Conservation (phyloP, 2,888 invertebrate genomes). For the Scaptodrosophila latifasciaeformis region DNA sequence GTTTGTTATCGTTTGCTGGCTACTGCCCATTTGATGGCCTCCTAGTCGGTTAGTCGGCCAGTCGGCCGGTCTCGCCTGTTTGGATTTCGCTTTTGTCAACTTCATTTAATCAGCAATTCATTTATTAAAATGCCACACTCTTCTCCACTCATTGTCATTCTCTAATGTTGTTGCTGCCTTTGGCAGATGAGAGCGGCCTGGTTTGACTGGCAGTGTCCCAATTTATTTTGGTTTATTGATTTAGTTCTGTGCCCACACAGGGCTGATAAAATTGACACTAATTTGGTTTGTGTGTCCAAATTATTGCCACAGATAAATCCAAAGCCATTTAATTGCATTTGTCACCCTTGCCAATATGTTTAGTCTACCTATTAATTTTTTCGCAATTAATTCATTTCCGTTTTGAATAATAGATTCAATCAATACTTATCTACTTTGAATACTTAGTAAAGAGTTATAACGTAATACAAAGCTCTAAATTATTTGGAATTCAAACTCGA, state of each 20-base stretch:
- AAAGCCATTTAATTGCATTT: slow-evolving; percentile 37
- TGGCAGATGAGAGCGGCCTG: too few relatives aligned
- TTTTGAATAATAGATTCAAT: too few relatives aligned
- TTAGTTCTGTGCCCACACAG: slow-evolving; percentile 20
- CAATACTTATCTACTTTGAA: too few relatives aligned
- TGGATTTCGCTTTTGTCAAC: too few relatives aligned
- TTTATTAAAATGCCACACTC: slow-evolving; percentile 47
- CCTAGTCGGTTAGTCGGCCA: slow-evolving; percentile 14
- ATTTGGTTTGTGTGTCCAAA: slow-evolving; percentile 39
- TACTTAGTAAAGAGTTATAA: too few relatives aligned
- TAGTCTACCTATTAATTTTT: too few relatives aligned
- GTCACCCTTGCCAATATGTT: too few relatives aligned
- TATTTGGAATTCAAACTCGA: too few relatives aligned
- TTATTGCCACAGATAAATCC: slow-evolving; percentile 39
- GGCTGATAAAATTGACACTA: slow-evolving; percentile 34
- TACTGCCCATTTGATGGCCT: slow-evolving; percentile 4
- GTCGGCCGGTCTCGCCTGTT: slow-evolving; percentile 6
- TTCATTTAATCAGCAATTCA: slow-evolving; percentile 61
- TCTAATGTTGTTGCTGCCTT: background rate
- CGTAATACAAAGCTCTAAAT: too few relatives aligned
- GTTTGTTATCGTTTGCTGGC: slow-evolving; percentile 21
- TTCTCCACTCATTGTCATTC: slow-evolving; percentile 8
- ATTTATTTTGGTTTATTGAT: slow-evolving; percentile 44
- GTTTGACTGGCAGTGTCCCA: slow-evolving; percentile 29
- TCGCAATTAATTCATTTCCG: too few relatives aligned